phyloP scores from a whole-genome alignment of 2,888 invertebrate genomes.

The Tiphia femorata region DNA sequence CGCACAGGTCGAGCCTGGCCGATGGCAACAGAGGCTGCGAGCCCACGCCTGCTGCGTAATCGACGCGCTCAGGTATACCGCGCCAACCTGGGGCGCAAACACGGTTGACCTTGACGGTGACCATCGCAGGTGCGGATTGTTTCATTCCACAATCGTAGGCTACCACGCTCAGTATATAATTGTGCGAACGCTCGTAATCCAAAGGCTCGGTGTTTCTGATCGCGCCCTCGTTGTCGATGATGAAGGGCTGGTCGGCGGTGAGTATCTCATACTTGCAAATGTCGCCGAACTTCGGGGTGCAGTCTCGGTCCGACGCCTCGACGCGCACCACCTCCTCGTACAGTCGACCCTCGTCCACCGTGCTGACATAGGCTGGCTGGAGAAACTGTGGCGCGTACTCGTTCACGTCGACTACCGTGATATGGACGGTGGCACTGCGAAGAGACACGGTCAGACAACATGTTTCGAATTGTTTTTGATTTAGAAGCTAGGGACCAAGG shows the following conservation, averaged over 20 bases:
- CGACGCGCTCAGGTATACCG: conserved; percentile 86
- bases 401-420: conserved; percentile 96
- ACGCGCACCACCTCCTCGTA: conserved; percentile 93
- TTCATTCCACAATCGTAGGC: conserved; percentile 98
- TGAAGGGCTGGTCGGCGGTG: conserved; percentile 90
- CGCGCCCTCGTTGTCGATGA: conserved; percentile 92
- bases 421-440: conserved; percentile 89
- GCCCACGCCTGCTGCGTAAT: conserved; percentile 85
- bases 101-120: conserved; percentile 89
- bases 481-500: too few relatives aligned
- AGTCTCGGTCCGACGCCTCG: conserved; percentile 93
- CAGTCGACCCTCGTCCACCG: conserved; percentile 90
- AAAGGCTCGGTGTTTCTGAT: conserved; percentile 94
- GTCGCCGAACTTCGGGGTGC: conserved; percentile 94
- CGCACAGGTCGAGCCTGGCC: conserved; percentile 78
- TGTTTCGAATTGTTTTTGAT: background rate
- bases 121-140: conserved; percentile 93
- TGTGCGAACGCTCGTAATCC: conserved; percentile 93
- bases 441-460: conserved; percentile 16
- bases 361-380: conserved; percentile 89
- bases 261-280: conserved; percentile 98
- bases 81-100: conserved; percentile 70
- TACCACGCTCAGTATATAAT: conserved; percentile 95
- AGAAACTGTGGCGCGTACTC: conserved; percentile 94
- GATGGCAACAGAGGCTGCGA: conserved; percentile 85